phyloP scores from a whole-genome alignment of 2,797 vertebrate genomes.

The Darevskia nairensis region DNA sequence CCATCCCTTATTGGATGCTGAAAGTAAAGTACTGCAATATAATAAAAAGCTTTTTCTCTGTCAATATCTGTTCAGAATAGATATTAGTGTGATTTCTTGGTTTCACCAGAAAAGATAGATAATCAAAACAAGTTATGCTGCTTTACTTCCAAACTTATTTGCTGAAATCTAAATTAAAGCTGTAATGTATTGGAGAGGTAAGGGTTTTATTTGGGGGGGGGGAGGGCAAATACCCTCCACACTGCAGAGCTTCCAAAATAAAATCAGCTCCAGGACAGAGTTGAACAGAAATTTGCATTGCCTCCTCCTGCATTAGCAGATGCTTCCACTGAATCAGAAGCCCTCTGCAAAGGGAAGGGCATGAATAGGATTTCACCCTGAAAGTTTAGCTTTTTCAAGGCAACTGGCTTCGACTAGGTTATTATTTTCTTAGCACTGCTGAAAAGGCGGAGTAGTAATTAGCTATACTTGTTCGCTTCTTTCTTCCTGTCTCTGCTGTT shows the following conservation, averaged over 20 bases:
- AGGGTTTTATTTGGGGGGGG: too few species aligned
- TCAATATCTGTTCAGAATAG: conserved; percentile 4
- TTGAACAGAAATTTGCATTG: background rate
- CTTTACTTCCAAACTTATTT: background rate
- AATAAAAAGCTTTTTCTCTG: conserved; percentile 3
- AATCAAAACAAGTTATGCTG: background rate
- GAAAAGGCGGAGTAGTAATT: conserved; percentile 31
- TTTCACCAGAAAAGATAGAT: background rate
- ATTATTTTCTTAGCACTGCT: conserved; percentile 6
- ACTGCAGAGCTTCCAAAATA: background rate
- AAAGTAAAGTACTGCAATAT: conserved; percentile 20
- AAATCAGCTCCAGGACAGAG: background rate
- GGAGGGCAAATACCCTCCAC: too few species aligned
- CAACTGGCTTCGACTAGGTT: background rate
- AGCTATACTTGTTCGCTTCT: background rate
- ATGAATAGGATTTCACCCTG: background rate
- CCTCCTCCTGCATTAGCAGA: background rate
- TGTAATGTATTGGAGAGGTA: too few species aligned
- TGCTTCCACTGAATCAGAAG: background rate
- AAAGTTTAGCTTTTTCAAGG: background rate
- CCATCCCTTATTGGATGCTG: conserved; percentile 26
- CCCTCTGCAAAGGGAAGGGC: background rate
- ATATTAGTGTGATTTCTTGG: conserved; percentile 1
- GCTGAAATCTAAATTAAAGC: background rate
- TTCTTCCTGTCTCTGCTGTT: conserved; percentile 17